These are phyloP conservation scores for Leucoraja erinaceus DNA, from an alignment of 2,113 vertebrate species.

Conservation along the genomic window DNA sequence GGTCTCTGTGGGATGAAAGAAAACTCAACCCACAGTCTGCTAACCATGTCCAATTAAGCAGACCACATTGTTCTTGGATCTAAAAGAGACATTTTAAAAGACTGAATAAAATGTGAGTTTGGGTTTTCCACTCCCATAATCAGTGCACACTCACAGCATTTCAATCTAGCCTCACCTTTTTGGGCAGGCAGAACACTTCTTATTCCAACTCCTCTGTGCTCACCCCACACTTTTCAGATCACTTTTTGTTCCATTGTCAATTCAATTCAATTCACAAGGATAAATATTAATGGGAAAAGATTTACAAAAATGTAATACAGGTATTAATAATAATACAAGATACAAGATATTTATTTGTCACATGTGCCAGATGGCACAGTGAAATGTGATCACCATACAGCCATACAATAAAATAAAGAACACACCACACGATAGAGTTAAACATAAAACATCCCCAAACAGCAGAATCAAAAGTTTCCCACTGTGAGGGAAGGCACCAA, in stretches of 20 bases:
- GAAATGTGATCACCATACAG: too few relatives aligned
- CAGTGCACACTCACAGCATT: neutral
- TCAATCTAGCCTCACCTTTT: neutral
- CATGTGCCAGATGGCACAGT: too few relatives aligned
- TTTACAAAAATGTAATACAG: neutral
- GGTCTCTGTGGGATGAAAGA: neutral
- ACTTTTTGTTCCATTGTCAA: neutral
- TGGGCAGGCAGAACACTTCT: neutral
- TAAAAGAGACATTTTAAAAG: neutral
- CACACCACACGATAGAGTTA: too few relatives aligned
- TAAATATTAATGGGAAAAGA: neutral
- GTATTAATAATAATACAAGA: neutral
- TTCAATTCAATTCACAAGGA: neutral
- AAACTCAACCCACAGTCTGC: neutral
- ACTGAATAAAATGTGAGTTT: neutral
- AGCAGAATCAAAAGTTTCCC: too few relatives aligned
- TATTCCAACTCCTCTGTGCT: neutral
- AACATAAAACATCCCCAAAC: too few relatives aligned
- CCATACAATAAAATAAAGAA: too few relatives aligned
- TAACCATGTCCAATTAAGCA: neutral
- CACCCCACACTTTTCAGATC: neutral
- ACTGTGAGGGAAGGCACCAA: too few relatives aligned
- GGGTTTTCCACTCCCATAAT: too few relatives aligned
- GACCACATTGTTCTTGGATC: neutral
- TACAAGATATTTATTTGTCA: too few relatives aligned